Conservation (phyloP, 1,140 invertebrate species). For the Diachasma alloeum region DNA sequence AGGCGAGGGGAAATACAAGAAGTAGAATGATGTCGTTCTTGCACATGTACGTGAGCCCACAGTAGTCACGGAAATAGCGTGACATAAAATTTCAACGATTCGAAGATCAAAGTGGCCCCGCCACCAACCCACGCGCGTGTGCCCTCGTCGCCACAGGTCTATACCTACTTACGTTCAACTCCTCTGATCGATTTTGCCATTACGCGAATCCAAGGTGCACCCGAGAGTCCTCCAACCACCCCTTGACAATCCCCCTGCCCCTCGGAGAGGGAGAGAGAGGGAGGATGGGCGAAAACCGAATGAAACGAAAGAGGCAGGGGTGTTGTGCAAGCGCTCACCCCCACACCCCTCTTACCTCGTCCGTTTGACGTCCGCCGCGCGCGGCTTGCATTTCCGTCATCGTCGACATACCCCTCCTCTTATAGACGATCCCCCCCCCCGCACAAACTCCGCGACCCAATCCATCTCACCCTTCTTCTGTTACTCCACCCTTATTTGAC, state of each 20-base stretch:
- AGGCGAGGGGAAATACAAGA: background rate
- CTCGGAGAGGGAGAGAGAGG: background rate
- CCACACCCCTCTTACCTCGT: background rate
- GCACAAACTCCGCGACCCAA: background rate
- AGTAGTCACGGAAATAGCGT: constrained; percentile 6
- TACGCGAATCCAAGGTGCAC: constrained; percentile 47
- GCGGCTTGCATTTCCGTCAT: constrained; percentile 28
- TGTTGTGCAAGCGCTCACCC: background rate
- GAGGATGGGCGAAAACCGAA: background rate
- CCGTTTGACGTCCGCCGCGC: background rate
- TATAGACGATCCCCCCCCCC: background rate
- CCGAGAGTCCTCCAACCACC: constrained; percentile 18
- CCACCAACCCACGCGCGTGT: background rate
- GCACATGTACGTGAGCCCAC: background rate
- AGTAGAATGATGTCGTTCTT: background rate
- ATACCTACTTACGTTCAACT: constrained; percentile 32
- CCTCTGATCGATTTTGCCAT: constrained; percentile 54
- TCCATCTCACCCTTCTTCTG: constrained; percentile 4
- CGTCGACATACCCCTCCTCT: background rate
- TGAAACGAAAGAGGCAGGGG: background rate
- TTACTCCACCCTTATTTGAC: constrained; percentile 3
- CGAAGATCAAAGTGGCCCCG: constrained; percentile 21
- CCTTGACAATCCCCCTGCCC: background rate
- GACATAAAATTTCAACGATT: constrained; percentile 31
- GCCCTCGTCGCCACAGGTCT: constrained; percentile 9